These are phyloP conservation scores for Diadegma fenestrale DNA, from an alignment of 2,888 invertebrate genomes.

Conservation along the genomic window DNA sequence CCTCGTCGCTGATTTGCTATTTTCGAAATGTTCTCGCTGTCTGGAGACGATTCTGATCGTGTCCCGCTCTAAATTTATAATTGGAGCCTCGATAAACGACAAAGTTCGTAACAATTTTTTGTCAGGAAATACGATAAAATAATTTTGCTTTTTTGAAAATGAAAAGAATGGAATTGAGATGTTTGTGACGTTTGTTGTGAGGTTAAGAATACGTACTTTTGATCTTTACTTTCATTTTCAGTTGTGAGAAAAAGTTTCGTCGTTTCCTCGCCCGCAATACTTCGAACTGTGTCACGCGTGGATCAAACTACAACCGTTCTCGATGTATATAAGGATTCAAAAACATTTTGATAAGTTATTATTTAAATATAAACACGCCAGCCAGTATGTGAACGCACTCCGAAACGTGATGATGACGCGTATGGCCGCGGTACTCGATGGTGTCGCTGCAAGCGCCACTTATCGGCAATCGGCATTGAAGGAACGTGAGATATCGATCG, in stretches of 20 bases:
- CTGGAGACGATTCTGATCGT: too few relatives aligned
- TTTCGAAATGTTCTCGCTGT: too few relatives aligned
- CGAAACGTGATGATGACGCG: background rate
- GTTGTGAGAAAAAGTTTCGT: background rate
- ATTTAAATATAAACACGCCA: background rate
- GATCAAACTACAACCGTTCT: background rate
- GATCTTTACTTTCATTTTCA: slow-evolving; percentile 88
- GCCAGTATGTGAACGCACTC: background rate
- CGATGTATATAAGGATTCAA: background rate
- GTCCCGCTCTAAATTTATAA: too few relatives aligned
- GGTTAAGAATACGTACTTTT: slow-evolving; percentile 86
- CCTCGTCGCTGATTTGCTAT: too few relatives aligned
- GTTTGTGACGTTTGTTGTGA: background rate
- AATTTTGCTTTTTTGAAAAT: too few relatives aligned
- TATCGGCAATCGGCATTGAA: background rate
- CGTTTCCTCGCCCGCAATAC: background rate
- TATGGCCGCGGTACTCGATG: background rate
- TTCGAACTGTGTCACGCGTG: background rate
- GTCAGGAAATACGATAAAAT: too few relatives aligned
- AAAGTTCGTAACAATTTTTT: too few relatives aligned
- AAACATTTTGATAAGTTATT: background rate
- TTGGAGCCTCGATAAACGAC: too few relatives aligned
- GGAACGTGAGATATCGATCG: too few relatives aligned
- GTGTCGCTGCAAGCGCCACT: background rate
- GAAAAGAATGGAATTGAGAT: too few relatives aligned